Evolutionary conservation across 2,888 invertebrate genomes (phyloP).

Genomic region (Branchellion lobata): DNA sequence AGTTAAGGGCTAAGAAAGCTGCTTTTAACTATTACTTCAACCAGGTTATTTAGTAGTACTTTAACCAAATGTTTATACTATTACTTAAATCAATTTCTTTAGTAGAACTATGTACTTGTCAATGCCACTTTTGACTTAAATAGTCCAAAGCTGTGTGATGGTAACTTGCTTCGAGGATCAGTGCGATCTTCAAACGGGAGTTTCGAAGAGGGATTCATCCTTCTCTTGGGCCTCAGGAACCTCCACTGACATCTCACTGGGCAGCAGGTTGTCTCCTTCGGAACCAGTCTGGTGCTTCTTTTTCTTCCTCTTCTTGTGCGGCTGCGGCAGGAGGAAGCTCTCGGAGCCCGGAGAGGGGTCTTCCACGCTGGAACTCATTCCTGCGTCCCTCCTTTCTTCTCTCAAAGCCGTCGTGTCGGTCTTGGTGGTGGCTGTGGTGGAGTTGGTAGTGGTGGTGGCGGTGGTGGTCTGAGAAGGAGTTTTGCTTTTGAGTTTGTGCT

Average conservation of each 20-base stretch:
- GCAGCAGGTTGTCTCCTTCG: background rate
- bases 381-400: background rate
- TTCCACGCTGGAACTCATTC: background rate
- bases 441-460: background rate
- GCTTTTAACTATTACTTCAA: too few species aligned
- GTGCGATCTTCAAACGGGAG: constrained; percentile 12
- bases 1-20: too few species aligned
- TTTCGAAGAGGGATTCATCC: constrained; percentile 26
- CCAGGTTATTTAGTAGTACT: too few species aligned
- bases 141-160: too few species aligned
- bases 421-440: background rate
- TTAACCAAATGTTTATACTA: too few species aligned
- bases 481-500: constrained; percentile 13
- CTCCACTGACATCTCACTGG: background rate
- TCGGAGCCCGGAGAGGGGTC: constrained; percentile 26
- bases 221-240: constrained; percentile 1
- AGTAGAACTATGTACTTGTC: too few species aligned
- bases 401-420: background rate
- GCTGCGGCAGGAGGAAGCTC: constrained; percentile 5
- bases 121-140: too few species aligned
- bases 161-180: too few species aligned
- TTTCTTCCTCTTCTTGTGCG: constrained; percentile 16
- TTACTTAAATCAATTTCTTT: too few species aligned
- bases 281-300: background rate
- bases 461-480: constrained; percentile 3